These are phyloP conservation scores for Helicoverpa zea DNA, from an alignment of 1,140 invertebrate genomes.

Conservation along the genomic window DNA sequence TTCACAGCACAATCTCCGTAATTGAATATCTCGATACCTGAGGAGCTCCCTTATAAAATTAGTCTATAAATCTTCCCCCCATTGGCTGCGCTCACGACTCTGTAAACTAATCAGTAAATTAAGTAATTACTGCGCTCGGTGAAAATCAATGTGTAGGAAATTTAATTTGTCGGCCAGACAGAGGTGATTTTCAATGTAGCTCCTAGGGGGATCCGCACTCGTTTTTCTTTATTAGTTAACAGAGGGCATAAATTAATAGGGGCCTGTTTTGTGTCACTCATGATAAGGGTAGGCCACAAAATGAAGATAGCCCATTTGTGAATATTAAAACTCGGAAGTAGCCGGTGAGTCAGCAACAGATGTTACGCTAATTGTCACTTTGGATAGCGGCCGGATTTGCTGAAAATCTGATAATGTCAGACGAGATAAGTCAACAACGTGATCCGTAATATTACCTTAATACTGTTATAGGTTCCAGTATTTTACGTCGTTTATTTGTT, in stretches of 20 bases:
- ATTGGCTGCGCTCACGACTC: constrained; percentile 60
- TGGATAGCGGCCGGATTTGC: neutral
- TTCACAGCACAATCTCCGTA: constrained; percentile 51
- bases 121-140: constrained; percentile 73
- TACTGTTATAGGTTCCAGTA: too few species aligned
- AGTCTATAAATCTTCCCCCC: constrained; percentile 68
- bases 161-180: constrained; percentile 73
- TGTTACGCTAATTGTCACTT: constrained; percentile 21
- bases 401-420: neutral
- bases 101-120: constrained; percentile 78
- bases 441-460: too few species aligned
- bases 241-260: constrained; percentile 45
- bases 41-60: constrained; percentile 62
- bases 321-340: constrained; percentile 39
- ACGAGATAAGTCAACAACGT: neutral
- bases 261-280: constrained; percentile 39
- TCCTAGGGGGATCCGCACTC: constrained; percentile 57
- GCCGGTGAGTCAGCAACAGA: constrained; percentile 36
- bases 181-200: constrained; percentile 64
- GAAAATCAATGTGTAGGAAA: constrained; percentile 79
- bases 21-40: constrained; percentile 56
- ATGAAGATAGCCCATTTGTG: constrained; percentile 39
- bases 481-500: neutral
- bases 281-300: constrained; percentile 45
- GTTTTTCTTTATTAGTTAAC: constrained; percentile 56